Percentiles rank a stretch among this genome's conserved stretches.
phyloP scores from a whole-genome alignment of 2,888 invertebrate species.

The Drosophila meridionalis region DNA sequence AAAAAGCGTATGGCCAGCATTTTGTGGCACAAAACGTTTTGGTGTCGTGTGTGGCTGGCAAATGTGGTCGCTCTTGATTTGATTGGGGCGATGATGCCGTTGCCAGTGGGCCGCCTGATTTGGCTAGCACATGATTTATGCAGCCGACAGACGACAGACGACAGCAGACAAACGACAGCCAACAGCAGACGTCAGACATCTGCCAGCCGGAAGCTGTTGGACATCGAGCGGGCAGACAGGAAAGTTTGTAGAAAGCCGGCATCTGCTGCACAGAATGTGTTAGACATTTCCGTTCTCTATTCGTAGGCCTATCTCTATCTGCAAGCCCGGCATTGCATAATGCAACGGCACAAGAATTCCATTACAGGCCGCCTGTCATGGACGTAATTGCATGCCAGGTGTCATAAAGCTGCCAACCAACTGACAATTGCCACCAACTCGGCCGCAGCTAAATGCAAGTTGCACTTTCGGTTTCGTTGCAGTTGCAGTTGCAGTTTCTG shows the following conservation, averaged over 20 bases:
- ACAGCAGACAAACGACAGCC: conserved; percentile 3
- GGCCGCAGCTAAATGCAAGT: conserved; percentile 32
- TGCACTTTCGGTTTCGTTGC: conserved; percentile 47
- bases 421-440: conserved; percentile 46
- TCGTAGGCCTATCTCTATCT: neutral
- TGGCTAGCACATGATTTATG: conserved; percentile 32
- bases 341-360: conserved; percentile 39
- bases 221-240: conserved; percentile 11
- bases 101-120: conserved; percentile 43
- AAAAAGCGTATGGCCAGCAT: conserved; percentile 69
- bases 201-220: conserved; percentile 31
- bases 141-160: conserved; percentile 23
- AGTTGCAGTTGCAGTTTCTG: conserved; percentile 17
- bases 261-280: conserved; percentile 18
- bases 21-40: conserved; percentile 74
- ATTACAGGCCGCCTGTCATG: conserved; percentile 18
- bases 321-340: conserved; percentile 31
- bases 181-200: conserved; percentile 3
- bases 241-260: conserved; percentile 32
- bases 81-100: conserved; percentile 41
- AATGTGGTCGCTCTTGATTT: conserved; percentile 49
- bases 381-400: conserved; percentile 66
- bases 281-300: conserved; percentile 29
- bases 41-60: conserved; percentile 37
- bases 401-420: conserved; percentile 65